Evolutionary conservation across 2,797 vertebrate species (phyloP).

Genomic region (Siniperca undulata): DNA sequence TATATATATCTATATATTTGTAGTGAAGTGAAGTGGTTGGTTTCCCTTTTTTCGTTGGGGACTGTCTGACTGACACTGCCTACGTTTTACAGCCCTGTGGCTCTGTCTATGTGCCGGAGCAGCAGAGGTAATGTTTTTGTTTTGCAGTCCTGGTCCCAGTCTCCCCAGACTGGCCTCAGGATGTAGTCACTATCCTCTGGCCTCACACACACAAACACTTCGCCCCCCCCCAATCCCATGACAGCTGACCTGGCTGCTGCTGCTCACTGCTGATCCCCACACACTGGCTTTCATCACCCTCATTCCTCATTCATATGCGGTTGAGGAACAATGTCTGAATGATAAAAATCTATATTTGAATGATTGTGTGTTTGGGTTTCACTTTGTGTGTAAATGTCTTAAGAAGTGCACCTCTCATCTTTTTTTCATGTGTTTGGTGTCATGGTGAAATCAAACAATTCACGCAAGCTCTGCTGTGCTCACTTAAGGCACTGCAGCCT

Average conservation of each 20-base stretch:
- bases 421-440: constrained; percentile 43
- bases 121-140: constrained; percentile 83
- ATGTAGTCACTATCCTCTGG: constrained; percentile 75
- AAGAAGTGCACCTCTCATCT: constrained; percentile 47
- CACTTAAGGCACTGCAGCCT: constrained; percentile 37
- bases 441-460: constrained; percentile 22
- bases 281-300: constrained; percentile 46
- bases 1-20: constrained; percentile 21
- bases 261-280: constrained; percentile 76
- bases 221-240: constrained; percentile 50
- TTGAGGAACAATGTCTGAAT: constrained; percentile 27
- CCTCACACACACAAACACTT: constrained; percentile 29
- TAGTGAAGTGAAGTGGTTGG: constrained; percentile 50
- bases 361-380: constrained; percentile 26
- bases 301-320: constrained; percentile 39
- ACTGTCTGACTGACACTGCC: constrained; percentile 77
- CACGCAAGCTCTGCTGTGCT: constrained; percentile 57
- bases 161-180: constrained; percentile 73
- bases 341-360: constrained; percentile 18
- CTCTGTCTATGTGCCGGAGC: constrained; percentile 83
- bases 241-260: constrained; percentile 82
- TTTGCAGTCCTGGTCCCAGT: constrained; percentile 71
- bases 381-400: constrained; percentile 26
- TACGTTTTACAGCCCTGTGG: constrained; percentile 84
- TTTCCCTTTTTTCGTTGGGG: constrained; percentile 60